A percentile compares a stretch with the other conserved stretches of the same genome.
Evolutionary conservation across 2,113 vertebrate genomes (phyloP).

Genomic region (Psittacula cyanocephala): DNA sequence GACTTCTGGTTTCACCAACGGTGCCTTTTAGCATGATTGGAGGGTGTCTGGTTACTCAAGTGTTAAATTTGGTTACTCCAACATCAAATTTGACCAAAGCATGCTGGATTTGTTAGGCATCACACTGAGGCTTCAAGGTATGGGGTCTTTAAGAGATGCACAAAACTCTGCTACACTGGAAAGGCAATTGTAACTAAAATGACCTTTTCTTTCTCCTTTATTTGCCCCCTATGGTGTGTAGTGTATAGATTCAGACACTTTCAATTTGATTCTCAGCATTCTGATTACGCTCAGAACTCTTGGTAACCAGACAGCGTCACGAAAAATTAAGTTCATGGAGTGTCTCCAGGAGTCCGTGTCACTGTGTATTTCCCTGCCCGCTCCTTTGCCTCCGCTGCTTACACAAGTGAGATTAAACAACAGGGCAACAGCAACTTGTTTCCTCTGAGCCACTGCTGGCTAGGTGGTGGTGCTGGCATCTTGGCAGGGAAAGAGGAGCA

Average conservation of each 20-base stretch:
- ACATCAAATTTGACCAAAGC: neutral
- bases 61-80: neutral
- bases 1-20: neutral
- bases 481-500: neutral
- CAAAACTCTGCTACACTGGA: neutral
- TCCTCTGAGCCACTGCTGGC: neutral
- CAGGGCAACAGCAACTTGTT: neutral
- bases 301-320: neutral
- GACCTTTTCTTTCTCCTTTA: neutral
- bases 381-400: rapidly evolving
- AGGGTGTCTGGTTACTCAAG: neutral
- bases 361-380: neutral
- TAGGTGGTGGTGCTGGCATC: neutral
- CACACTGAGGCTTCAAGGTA: neutral
- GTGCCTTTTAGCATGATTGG: neutral
- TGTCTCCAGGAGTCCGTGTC: neutral
- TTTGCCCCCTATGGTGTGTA: neutral
- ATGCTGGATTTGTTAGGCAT: neutral
- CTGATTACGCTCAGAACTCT: neutral
- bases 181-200: neutral
- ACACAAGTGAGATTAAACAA: neutral
- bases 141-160: neutral
- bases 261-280: neutral
- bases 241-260: neutral
- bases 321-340: neutral